Evolutionary conservation across 2,797 vertebrate species (phyloP).

Genomic region (Tauraco hartlaubi): DNA sequence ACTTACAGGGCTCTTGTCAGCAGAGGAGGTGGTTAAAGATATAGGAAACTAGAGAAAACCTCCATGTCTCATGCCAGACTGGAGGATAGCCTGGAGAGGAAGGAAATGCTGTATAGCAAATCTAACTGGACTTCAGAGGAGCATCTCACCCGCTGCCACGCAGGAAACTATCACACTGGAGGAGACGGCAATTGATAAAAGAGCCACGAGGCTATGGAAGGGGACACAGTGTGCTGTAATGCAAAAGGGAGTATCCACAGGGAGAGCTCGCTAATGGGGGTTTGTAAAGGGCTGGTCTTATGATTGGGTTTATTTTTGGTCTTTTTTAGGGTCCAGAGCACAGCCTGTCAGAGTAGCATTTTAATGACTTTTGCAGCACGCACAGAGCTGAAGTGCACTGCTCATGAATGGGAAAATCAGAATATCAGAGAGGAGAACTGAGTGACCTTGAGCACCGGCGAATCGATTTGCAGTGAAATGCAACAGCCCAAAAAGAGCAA

Average conservation of each 20-base stretch:
- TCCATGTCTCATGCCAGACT: background rate
- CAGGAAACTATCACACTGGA: background rate
- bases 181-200: background rate
- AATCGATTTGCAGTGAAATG: background rate
- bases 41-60: background rate
- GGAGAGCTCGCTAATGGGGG: background rate
- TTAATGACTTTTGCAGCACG: background rate
- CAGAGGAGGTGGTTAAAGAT: background rate
- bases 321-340: background rate
- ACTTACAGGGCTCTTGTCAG: background rate
- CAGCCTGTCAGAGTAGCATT: background rate
- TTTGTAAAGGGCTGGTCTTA: background rate
- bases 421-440: background rate
- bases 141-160: background rate
- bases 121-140: background rate
- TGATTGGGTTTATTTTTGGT: background rate
- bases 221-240: background rate
- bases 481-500: background rate
- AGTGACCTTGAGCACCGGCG: background rate
- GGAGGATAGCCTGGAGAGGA: background rate
- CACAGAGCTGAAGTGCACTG: background rate
- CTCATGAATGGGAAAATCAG: background rate
- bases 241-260: background rate
- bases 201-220: background rate
- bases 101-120: background rate